Percentiles rank a stretch among this genome's conserved stretches.
phyloP scores from a whole-genome alignment of 2,113 vertebrate species.

The Illadopsis cleaveri region DNA sequence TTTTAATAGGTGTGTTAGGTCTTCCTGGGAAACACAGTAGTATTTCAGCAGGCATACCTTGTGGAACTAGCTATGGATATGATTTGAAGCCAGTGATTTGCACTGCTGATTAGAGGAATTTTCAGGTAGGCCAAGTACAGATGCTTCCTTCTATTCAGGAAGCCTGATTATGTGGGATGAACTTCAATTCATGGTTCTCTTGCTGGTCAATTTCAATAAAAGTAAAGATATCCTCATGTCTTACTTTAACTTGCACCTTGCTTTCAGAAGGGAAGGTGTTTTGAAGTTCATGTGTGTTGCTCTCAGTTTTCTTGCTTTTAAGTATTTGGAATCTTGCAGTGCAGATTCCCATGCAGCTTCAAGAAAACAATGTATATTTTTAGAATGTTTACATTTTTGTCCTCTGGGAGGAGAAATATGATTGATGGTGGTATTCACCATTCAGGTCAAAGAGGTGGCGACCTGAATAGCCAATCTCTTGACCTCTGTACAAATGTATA shows the following conservation, averaged over 20 bases:
- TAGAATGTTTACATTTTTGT: too few relatives aligned
- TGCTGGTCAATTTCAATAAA: not conserved
- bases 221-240: not conserved
- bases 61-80: rapidly evolving
- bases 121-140: not conserved
- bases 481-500: too few relatives aligned
- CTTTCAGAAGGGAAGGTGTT: not conserved
- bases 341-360: too few relatives aligned
- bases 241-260: not conserved
- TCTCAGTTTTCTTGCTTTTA: too few relatives aligned
- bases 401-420: too few relatives aligned
- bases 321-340: too few relatives aligned
- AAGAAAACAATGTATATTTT: too few relatives aligned
- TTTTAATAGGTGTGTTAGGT: not conserved
- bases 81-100: not conserved
- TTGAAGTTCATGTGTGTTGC: not conserved
- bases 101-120: not conserved
- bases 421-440: too few relatives aligned
- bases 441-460: too few relatives aligned
- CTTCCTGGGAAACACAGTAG: not conserved
- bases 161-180: not conserved
- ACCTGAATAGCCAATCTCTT: too few relatives aligned
- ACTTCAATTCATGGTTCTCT: not conserved
- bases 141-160: not conserved
- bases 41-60: not conserved